A percentile compares a stretch with the other conserved stretches of the same genome.
These are phyloP conservation scores for Heteronetta atricapilla DNA, from an alignment of 2,113 vertebrate species.

Conservation along the genomic window DNA sequence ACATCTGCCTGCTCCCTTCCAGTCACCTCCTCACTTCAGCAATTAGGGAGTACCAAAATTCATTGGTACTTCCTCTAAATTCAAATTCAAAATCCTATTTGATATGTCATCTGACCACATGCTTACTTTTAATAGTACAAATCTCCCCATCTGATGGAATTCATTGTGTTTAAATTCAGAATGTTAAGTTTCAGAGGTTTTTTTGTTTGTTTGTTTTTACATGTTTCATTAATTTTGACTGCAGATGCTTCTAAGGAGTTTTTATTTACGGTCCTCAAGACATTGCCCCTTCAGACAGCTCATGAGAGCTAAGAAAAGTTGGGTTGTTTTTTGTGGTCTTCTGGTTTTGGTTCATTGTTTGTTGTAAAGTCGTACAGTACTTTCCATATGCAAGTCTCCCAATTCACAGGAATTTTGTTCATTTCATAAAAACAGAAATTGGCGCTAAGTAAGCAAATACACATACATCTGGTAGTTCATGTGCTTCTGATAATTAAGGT, in stretches of 20 bases:
- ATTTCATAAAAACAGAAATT: neutral
- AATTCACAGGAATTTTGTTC: neutral
- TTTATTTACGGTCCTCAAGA: too few species aligned
- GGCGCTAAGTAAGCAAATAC: neutral
- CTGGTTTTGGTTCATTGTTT: neutral
- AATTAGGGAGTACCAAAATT: neutral
- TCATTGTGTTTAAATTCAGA: neutral
- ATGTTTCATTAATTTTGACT: neutral
- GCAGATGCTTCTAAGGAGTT: neutral
- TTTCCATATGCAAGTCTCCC: neutral
- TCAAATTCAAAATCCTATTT: neutral
- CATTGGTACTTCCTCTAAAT: neutral
- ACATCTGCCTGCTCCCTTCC: neutral
- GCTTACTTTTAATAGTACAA: neutral
- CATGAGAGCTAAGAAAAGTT: neutral
- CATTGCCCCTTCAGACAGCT: neutral
- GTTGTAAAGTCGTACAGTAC: neutral
- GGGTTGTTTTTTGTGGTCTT: neutral
- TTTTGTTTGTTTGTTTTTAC: too few species aligned
- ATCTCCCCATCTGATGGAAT: neutral
- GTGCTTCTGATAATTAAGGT: neutral
- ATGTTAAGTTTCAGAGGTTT: neutral
- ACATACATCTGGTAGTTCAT: fast-evolving
- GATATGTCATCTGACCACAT: neutral
- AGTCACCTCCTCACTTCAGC: neutral